phyloP scores from a whole-genome alignment of 2,888 invertebrate genomes.

The Parthenolecanium corni region DNA sequence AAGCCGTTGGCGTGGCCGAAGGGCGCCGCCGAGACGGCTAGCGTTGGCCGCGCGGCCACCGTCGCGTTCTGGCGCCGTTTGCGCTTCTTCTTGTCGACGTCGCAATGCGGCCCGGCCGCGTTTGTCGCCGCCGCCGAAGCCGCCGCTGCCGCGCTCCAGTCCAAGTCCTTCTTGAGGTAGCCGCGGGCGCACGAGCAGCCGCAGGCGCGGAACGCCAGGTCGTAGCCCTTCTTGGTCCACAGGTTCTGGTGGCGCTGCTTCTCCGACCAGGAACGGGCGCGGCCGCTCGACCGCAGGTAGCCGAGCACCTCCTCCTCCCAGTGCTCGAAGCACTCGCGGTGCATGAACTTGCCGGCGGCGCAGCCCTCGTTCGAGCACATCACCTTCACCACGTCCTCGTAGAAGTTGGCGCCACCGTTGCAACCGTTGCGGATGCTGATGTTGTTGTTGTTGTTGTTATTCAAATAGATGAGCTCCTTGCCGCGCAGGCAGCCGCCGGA shows the following conservation, averaged over 20 bases:
- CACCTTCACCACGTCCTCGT: constrained; percentile 76
- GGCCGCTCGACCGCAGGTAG: constrained; percentile 78
- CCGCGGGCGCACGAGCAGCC: constrained; percentile 87
- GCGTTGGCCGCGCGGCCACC: constrained; percentile 49
- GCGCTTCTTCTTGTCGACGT: constrained; percentile 46
- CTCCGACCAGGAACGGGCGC: constrained; percentile 90
- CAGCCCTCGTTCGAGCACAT: constrained; percentile 92
- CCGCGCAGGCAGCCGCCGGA: constrained; percentile 64
- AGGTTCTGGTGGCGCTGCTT: constrained; percentile 86
- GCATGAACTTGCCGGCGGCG: constrained; percentile 81
- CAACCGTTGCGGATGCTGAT: too few relatives aligned
- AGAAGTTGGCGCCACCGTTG: constrained; percentile 49
- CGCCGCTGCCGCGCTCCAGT: constrained; percentile 57
- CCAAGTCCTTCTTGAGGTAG: constrained; percentile 85
- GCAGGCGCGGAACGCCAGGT: constrained; percentile 88
- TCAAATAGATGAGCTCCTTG: constrained; percentile 45
- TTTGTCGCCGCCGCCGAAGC: constrained; percentile 37
- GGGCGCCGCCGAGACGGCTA: constrained; percentile 46
- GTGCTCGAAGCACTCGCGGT: constrained; percentile 85
- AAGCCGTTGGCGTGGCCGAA: constrained; percentile 29
- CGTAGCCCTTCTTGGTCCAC: constrained; percentile 97
- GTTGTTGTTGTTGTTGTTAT: constrained; percentile 40
- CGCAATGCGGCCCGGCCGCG: not conserved
- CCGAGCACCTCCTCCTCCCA: constrained; percentile 85
- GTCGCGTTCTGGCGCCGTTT: constrained; percentile 55